phyloP scores from a whole-genome alignment of 2,888 invertebrate genomes.

The Leistus spinibarbis region DNA sequence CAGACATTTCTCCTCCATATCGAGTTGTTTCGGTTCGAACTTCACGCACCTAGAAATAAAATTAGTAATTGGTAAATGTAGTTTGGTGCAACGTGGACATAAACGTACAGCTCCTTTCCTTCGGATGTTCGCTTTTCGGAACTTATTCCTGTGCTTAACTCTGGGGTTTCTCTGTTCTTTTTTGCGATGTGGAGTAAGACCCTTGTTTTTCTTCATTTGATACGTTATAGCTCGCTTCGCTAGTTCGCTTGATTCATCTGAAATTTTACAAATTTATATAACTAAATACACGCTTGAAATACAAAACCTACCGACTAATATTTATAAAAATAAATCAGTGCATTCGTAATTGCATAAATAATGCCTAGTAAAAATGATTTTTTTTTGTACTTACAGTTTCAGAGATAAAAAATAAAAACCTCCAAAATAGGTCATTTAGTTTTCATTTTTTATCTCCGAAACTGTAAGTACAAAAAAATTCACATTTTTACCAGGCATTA shows the following conservation, averaged over 20 bases:
- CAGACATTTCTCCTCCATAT: constrained; percentile 92
- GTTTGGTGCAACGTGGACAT: no score
- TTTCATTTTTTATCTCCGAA: no score
- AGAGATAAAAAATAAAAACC: no score
- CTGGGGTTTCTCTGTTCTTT: constrained; percentile 94
- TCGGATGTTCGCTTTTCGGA: constrained; percentile 87
- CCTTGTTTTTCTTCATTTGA: constrained; percentile 95
- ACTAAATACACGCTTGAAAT: neutral
- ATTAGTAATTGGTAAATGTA: no score
- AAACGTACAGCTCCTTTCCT: constrained; percentile 85
- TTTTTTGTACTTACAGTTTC: no score
- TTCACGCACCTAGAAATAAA: constrained; percentile 68
- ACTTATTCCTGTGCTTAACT: constrained; percentile 93
- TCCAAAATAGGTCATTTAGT: no score
- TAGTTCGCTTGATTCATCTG: constrained; percentile 41
- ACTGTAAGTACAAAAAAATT: no score
- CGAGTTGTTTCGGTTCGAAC: constrained; percentile 78
- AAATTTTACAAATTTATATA: neutral
- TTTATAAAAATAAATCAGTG: no score
- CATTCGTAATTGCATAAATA: no score
- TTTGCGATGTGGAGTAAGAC: constrained; percentile 87
- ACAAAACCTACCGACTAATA: no score
- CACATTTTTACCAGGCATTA: no score
- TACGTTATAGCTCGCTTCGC: constrained; percentile 87
- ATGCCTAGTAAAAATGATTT: no score